Percentiles rank a stretch among this genome's conserved stretches.
These are phyloP conservation scores for Poeciliopsis gracilis DNA, from an alignment of 2,797 vertebrate genomes.

Conservation along the genomic window DNA sequence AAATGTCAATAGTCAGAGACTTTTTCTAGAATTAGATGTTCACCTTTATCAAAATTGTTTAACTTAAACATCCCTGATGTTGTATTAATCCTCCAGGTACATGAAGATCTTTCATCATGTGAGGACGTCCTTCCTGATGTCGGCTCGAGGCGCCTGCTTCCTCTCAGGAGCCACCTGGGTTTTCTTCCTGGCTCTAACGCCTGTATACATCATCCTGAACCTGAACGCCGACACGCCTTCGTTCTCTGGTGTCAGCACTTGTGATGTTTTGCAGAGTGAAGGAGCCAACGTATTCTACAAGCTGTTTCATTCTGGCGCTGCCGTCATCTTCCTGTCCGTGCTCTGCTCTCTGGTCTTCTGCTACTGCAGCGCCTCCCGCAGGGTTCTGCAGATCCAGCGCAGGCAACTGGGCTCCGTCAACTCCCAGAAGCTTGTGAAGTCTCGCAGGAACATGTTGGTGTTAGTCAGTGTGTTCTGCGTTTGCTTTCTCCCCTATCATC, in stretches of 20 bases:
- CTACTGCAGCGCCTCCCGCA: neutral
- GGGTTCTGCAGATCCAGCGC: neutral
- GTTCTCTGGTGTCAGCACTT: neutral
- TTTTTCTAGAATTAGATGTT: too few species aligned
- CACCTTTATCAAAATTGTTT: too few species aligned
- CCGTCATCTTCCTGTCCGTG: neutral
- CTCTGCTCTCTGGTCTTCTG: neutral
- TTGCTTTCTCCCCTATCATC: conserved; percentile 8
- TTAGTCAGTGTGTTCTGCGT: neutral
- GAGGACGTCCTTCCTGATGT: conserved; percentile 14
- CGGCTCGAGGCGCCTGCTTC: conserved; percentile 20
- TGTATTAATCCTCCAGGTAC: conserved; percentile 55
- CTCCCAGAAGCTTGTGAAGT: neutral
- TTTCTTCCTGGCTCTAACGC: neutral
- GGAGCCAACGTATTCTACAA: neutral
- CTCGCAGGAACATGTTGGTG: conserved; percentile 5
- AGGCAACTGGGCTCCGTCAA: neutral
- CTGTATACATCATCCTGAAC: neutral
- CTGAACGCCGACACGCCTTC: neutral
- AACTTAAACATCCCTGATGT: too few species aligned
- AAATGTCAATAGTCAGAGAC: too few species aligned
- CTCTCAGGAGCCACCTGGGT: conserved; percentile 60
- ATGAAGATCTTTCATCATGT: conserved; percentile 72
- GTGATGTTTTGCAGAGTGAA: neutral
- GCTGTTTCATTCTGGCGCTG: neutral